Conservation (phyloP, 2,113 vertebrate species). For the Apus apus region DNA sequence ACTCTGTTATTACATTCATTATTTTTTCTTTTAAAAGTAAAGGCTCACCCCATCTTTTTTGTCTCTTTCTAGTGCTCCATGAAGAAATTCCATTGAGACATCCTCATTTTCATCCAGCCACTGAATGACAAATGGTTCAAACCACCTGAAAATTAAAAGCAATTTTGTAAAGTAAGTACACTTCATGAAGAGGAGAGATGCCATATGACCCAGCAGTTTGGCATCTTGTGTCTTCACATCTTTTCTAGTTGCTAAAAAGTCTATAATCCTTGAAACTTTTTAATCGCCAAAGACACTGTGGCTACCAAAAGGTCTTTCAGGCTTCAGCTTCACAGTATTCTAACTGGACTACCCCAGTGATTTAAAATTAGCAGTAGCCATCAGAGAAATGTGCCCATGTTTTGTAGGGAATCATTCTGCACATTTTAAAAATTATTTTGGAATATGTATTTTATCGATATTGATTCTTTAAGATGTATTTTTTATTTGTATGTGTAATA, state of each 20-base stretch:
- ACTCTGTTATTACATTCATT: background rate
- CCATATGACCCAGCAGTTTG: background rate
- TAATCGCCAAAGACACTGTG: background rate
- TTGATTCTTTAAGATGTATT: background rate
- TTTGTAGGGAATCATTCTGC: background rate
- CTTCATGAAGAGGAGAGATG: background rate
- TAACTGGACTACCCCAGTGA: too few relatives aligned
- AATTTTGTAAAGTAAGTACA: background rate
- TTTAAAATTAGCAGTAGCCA: background rate
- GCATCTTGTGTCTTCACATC: background rate
- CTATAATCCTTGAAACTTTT: background rate
- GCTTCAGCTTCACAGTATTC: background rate
- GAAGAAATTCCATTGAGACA: slow-evolving; percentile 96
- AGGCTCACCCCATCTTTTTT: slow-evolving; percentile 95
- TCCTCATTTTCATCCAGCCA: slow-evolving; percentile 99
- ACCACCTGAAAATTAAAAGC: slow-evolving; percentile 84
- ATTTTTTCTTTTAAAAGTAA: background rate
- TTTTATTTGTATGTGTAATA: background rate
- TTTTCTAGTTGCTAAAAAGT: background rate
- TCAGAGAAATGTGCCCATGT: background rate
- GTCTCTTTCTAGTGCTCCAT: slow-evolving; percentile 94
- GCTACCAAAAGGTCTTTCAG: background rate
- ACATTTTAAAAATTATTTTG: background rate
- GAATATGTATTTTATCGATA: background rate
- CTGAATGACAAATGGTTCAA: slow-evolving; percentile 98